Percentiles rank a stretch among this genome's conserved stretches.
Evolutionary conservation across 2,113 vertebrate genomes (phyloP).

Genomic region (Microcebus lehilahytsara): DNA sequence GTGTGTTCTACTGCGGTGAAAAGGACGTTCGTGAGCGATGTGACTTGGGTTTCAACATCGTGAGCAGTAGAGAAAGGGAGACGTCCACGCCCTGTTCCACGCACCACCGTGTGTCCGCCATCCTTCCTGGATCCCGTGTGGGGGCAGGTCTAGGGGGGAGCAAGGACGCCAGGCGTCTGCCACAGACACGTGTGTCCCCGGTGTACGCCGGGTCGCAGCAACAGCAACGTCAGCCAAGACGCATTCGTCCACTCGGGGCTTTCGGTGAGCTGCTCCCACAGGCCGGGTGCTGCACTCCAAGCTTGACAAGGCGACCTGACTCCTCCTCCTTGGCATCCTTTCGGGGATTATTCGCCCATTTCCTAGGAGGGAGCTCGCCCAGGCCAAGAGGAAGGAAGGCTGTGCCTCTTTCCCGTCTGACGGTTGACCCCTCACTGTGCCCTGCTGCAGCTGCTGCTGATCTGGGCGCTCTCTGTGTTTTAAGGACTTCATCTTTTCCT

Average conservation of each 20-base stretch:
- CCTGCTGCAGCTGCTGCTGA: background rate
- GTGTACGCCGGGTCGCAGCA: too few species aligned
- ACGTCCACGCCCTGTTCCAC: accelerated
- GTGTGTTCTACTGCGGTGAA: too few species aligned
- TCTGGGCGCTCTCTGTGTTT: too few species aligned
- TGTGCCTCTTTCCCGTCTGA: background rate
- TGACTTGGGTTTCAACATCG: accelerated
- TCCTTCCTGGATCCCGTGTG: background rate
- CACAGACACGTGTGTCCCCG: background rate
- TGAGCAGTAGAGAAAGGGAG: background rate
- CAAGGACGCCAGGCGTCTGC: background rate
- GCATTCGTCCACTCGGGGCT: accelerated
- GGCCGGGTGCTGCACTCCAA: accelerated
- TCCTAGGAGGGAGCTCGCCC: background rate
- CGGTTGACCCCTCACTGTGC: too few species aligned
- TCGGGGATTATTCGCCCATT: background rate
- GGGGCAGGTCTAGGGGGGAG: accelerated
- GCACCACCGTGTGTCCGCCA: background rate
- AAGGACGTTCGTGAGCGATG: too few species aligned
- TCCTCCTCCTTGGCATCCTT: background rate
- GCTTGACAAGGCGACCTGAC: too few species aligned
- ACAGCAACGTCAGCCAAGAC: too few species aligned
- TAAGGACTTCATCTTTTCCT: background rate
- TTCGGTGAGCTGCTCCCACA: background rate
- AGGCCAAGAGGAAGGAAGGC: background rate